A percentile compares a stretch with the other conserved stretches of the same genome.
Evolutionary conservation across 2,113 vertebrate species (phyloP).

Genomic region (Tupaia chinensis): DNA sequence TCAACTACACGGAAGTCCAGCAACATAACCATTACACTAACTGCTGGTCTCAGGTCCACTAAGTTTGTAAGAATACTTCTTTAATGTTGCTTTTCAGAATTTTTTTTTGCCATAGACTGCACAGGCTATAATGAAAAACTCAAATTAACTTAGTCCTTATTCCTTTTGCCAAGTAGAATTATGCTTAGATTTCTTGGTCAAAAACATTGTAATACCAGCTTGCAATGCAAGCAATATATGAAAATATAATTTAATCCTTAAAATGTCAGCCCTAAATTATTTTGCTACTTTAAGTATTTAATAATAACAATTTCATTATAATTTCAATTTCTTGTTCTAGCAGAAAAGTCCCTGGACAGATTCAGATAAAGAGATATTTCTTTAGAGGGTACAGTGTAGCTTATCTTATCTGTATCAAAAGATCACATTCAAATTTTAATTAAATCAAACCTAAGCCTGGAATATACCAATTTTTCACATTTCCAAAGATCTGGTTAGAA

Average conservation of each 20-base stretch:
- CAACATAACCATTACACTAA: too few relatives aligned
- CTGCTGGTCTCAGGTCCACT: background rate
- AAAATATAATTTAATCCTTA: background rate
- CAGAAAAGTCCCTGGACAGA: background rate
- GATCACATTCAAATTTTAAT: background rate
- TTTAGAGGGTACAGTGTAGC: background rate
- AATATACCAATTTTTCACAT: background rate
- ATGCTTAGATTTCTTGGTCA: background rate
- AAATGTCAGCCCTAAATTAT: background rate
- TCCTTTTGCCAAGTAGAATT: background rate
- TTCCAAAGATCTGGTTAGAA: background rate
- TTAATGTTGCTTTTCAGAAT: background rate
- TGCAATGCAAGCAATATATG: background rate
- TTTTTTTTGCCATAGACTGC: background rate
- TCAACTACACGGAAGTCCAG: too few relatives aligned
- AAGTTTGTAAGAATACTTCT: background rate
- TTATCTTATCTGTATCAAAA: background rate
- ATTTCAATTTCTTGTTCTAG: background rate
- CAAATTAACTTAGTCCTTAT: background rate
- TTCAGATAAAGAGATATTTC: background rate
- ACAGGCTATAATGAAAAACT: background rate
- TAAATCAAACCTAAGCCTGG: background rate
- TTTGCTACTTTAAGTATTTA: conserved; percentile 27
- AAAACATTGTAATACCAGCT: background rate
- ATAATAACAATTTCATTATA: background rate